Percentiles rank a stretch among this genome's conserved stretches.
Evolutionary conservation across 1,140 invertebrate species (phyloP).

Genomic region (Zophobas atratus): DNA sequence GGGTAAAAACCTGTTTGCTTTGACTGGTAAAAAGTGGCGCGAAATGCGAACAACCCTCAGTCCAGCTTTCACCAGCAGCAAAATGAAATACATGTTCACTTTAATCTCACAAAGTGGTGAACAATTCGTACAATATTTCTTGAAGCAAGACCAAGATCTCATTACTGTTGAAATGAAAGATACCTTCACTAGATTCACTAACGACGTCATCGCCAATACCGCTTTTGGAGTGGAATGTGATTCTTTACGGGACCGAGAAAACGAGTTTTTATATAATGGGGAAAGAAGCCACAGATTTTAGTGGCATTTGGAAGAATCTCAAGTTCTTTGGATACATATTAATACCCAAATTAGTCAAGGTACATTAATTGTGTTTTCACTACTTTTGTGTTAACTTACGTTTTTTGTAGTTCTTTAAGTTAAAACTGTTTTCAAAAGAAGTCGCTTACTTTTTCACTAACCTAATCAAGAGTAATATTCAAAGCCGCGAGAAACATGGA

Average conservation of each 20-base stretch:
- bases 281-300: constrained; percentile 49
- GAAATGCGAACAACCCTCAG: constrained; percentile 72
- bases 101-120: constrained; percentile 68
- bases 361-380: not conserved
- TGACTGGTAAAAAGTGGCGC: constrained; percentile 70
- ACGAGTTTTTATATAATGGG: too few species aligned
- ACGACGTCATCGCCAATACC: too few species aligned
- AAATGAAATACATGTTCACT: constrained; percentile 72
- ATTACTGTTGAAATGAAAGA: constrained; percentile 31
- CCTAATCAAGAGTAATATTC: constrained; percentile 58
- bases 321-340: constrained; percentile 43
- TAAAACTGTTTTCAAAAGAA: constrained; percentile 15
- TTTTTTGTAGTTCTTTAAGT: constrained; percentile 58
- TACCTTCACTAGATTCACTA: too few species aligned
- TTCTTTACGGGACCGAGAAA: too few species aligned
- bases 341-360: not conserved
- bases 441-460: constrained; percentile 22
- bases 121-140: constrained; percentile 57
- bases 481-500: constrained; percentile 42
- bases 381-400: too few species aligned
- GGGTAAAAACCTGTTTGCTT: constrained; percentile 66
- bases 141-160: constrained; percentile 21
- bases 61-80: constrained; percentile 74
- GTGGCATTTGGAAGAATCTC: constrained; percentile 35
- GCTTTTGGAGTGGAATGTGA: too few species aligned